These are phyloP conservation scores for Chamaetylas fuelleborni DNA, from an alignment of 2,113 vertebrate species.

Conservation along the genomic window DNA sequence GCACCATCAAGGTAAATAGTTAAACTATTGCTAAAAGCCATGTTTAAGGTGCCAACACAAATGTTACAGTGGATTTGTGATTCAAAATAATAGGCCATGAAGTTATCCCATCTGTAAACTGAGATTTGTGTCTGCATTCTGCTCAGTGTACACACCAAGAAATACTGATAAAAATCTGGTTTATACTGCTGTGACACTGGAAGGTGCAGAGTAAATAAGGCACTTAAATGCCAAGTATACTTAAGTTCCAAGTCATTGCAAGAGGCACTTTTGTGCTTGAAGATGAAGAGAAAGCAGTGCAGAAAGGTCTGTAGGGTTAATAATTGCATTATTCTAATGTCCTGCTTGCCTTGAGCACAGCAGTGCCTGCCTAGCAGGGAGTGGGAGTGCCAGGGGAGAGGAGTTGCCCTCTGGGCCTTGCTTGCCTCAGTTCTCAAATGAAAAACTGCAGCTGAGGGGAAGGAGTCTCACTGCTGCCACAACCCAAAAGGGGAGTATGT, in stretches of 20 bases:
- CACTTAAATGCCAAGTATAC: neutral
- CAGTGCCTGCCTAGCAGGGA: neutral
- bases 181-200: neutral
- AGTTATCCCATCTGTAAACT: neutral
- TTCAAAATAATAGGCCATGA: neutral
- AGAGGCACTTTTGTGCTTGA: neutral
- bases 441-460: neutral
- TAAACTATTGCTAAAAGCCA: neutral
- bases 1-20: slow-evolving; percentile 91
- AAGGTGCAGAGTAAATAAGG: neutral
- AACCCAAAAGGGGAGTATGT: no score
- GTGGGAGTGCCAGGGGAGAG: neutral
- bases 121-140: neutral
- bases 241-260: neutral
- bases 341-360: neutral
- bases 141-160: neutral
- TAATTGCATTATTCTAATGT: neutral
- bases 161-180: neutral
- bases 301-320: neutral
- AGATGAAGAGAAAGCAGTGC: neutral
- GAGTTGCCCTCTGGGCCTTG: neutral
- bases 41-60: neutral
- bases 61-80: neutral
- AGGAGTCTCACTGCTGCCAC: neutral
- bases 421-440: neutral